These are phyloP conservation scores for Calliphora vicina DNA, from an alignment of 1,140 invertebrate genomes.

Conservation along the genomic window DNA sequence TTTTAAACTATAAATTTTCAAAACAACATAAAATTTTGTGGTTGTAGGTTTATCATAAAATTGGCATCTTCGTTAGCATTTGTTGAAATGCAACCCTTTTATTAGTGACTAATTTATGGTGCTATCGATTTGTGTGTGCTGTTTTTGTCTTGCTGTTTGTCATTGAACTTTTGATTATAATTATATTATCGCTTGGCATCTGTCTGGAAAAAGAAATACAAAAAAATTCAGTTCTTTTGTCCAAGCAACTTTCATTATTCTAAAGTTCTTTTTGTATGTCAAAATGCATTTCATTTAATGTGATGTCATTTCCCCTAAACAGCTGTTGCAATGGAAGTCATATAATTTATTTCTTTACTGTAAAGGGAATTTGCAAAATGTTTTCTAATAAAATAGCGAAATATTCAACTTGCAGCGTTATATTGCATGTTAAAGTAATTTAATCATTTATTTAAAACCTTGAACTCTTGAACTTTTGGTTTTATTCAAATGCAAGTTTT, in stretches of 20 bases:
- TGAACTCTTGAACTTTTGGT: neutral
- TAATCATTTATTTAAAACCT: neutral
- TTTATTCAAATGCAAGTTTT: too few relatives aligned
- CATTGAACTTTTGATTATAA: slow-evolving; percentile 8
- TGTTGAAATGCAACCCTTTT: slow-evolving; percentile 3
- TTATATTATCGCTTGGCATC: neutral
- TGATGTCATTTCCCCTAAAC: neutral
- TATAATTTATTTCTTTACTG: neutral
- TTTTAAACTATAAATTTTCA: neutral
- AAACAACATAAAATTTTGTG: neutral
- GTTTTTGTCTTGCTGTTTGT: neutral
- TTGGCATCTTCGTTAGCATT: neutral
- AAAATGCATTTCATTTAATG: neutral
- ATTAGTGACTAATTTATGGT: neutral
- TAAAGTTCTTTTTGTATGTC: too few relatives aligned
- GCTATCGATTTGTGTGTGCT: neutral
- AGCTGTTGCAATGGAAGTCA: neutral
- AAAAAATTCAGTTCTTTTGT: neutral
- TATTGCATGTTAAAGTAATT: neutral
- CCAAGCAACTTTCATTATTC: neutral
- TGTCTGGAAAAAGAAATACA: neutral
- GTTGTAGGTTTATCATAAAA: neutral
- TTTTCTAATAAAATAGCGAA: neutral
- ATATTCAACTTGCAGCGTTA: too few relatives aligned
- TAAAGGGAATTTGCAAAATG: too few relatives aligned